Base-by-base conservation (phyloP, 2,113 vertebrate species). In the Pelecanoides urinatrix region DNA sequence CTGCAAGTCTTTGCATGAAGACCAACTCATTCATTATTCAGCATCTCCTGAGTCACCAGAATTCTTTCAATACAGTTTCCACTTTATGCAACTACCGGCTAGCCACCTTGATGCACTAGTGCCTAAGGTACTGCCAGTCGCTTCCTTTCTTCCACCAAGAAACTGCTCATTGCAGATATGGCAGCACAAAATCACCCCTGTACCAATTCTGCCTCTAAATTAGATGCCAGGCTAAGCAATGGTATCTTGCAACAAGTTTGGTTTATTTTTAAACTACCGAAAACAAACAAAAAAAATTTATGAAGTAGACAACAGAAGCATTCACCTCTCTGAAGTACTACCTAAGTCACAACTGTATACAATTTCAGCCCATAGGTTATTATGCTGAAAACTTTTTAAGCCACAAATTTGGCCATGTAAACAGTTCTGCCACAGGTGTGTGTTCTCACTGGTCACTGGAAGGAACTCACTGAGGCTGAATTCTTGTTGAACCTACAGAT, bases 341-440 rank as follows among this genome's bases (percentile, higher is more conserved):
- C 13, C 13, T 17, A 62, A 32, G 1, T 42, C 50, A 70, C 13
- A 87, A 38, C 5, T 0, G 0, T 4, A 15, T 0, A 0, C 26
- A 34, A 32, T 40, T 82, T 68, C 40, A 86, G 49, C 18, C 14
- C 40, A 52, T 11, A n/a, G 3, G 16, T 59, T 20, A 36, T 45
- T 34, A 77, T 2, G 1, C 2, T 47, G n/a, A 55, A 55, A 84
- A 34, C 8, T 10, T 56, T 27, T 62, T 32, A 77, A 66, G 58
- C 61, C 63, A 49, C 5, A 7, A 20, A 22, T 58, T 29, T n/a
- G 7, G 56, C 26, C 22, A 44, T 0, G 0, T 30, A 14, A 74
- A 27, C 21, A 44, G 13, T 34, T 66, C 32, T 81, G 17, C 36
- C 55, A 71, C 23, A 29, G 66, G n/a, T n/a, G 3, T 0, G 1